Base-by-base conservation (phyloP, 2,888 invertebrate genomes). In the Cybosia mesomella region DNA sequence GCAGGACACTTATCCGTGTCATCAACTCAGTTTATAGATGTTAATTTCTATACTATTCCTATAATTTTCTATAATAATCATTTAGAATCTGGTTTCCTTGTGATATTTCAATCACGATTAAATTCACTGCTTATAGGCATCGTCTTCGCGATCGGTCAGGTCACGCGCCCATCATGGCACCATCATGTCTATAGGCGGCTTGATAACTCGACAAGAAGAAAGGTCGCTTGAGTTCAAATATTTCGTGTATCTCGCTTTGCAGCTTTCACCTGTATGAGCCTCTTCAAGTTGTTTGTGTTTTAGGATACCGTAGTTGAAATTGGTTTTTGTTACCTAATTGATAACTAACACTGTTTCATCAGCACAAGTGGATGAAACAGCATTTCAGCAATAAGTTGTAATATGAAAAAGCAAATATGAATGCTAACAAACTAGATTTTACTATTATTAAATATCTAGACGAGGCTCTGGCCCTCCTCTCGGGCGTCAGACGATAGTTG, bases 221-320 rank as follows among this genome's bases (percentile, higher is more conserved):
- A 88, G 92, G 90, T 92, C 89, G 87, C 70, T 68, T 70, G 80
- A 89, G 91, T 90, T 91, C 88, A 90, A 81, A 83, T 85, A 85
- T 81, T 73, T 75, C 66, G 69, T 76, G 76, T 70, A 75, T 83
- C 80, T 83, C 74, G 83, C 85, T 83, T 83, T 71, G 81, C 87
- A 82, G 87, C 93, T 92, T 93, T 92, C 92, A 88, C 92, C 83
- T 70, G 75, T 80, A 75, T 49, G n/a, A 22, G 22, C 39, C 49
- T 72, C 64, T 62, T 72, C 4, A 57, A 71, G 57, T 43, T 43
- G 32, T 34, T 39, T 8, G 22, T 34, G 43, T 36, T 55, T 76
- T 72, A 62, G 70, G 61, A 72, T 71, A 68, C 77, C 66, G 28
- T 58, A 61, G 54, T n/a, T 22, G 22, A 11, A 7, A 28, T 22